Percentiles rank a stretch among this genome's conserved stretches.
These are phyloP conservation scores for Xestia c-nigrum DNA, from an alignment of 2,888 invertebrate species.

Conservation along the genomic window DNA sequence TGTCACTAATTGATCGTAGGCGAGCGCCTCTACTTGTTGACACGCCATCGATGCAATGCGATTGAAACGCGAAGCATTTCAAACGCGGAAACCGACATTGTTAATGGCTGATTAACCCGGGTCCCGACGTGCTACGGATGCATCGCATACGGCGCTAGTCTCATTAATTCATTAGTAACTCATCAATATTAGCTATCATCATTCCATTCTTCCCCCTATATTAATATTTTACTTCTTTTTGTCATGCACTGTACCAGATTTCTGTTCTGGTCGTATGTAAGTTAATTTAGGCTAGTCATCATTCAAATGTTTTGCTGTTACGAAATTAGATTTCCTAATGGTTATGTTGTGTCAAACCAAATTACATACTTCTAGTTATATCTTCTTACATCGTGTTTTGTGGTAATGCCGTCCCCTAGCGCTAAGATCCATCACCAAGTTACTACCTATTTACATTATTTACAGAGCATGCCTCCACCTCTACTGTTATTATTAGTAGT, in stretches of 20 bases:
- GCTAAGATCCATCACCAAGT: slow-evolving; percentile 62
- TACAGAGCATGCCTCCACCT: slow-evolving; percentile 66
- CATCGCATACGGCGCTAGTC: slow-evolving; percentile 46
- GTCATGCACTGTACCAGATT: slow-evolving; percentile 43
- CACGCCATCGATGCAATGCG: slow-evolving; percentile 64
- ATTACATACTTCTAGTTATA: slow-evolving; percentile 36
- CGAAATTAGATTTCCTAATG: slow-evolving; percentile 30
- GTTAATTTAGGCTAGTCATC: slow-evolving; percentile 11
- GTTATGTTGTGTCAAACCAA: slow-evolving; percentile 34
- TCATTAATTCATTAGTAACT: slow-evolving; percentile 58
- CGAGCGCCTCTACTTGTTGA: slow-evolving; percentile 67
- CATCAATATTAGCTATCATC: slow-evolving; percentile 51
- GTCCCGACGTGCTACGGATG: slow-evolving; percentile 55
- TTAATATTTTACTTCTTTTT: slow-evolving; percentile 44
- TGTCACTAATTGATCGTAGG: slow-evolving; percentile 83
- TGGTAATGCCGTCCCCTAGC: slow-evolving; percentile 28
- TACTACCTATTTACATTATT: slow-evolving; percentile 54
- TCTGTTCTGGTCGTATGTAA: slow-evolving; percentile 4
- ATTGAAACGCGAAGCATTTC: slow-evolving; percentile 56
- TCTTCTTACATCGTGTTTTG: slow-evolving; percentile 30
- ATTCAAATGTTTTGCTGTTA: slow-evolving; percentile 44
- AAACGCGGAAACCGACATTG: slow-evolving; percentile 57
- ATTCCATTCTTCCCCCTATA: slow-evolving; percentile 42
- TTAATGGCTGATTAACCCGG: slow-evolving; percentile 53
- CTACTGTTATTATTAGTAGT: slow-evolving; percentile 58